phyloP scores from a whole-genome alignment of 2,113 vertebrate species.

The Procapra przewalskii region DNA sequence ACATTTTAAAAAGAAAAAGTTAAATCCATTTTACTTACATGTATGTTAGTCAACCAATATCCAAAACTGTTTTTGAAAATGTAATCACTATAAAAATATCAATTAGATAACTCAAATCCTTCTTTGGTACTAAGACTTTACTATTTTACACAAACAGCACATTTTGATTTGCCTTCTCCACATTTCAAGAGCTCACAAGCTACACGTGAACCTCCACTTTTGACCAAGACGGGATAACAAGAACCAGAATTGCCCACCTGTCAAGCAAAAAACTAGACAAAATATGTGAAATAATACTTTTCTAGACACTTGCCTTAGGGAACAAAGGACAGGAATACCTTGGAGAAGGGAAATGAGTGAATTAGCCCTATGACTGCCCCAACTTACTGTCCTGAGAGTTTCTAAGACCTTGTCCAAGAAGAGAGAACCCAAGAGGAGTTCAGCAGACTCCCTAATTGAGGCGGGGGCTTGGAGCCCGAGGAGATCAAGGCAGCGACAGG shows the following conservation, averaged over 20 bases:
- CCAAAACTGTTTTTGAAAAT: background rate
- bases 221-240: background rate
- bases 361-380: background rate
- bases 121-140: background rate
- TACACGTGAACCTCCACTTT: background rate
- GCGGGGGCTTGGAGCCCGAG: background rate
- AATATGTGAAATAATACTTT: background rate
- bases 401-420: background rate
- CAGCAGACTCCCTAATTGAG: background rate
- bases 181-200: background rate
- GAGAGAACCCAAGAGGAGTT: background rate
- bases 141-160: background rate
- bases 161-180: background rate
- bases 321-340: background rate
- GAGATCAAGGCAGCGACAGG: background rate
- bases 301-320: background rate
- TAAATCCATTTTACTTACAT: background rate
- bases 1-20: background rate
- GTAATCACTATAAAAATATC: background rate
- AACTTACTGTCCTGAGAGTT: background rate
- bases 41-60: background rate
- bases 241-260: background rate
- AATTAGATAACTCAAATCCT: background rate
- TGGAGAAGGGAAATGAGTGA: background rate
- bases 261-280: background rate